These are phyloP conservation scores for Itoplectis maculator DNA, from an alignment of 2,888 invertebrate genomes.

Conservation along the genomic window DNA sequence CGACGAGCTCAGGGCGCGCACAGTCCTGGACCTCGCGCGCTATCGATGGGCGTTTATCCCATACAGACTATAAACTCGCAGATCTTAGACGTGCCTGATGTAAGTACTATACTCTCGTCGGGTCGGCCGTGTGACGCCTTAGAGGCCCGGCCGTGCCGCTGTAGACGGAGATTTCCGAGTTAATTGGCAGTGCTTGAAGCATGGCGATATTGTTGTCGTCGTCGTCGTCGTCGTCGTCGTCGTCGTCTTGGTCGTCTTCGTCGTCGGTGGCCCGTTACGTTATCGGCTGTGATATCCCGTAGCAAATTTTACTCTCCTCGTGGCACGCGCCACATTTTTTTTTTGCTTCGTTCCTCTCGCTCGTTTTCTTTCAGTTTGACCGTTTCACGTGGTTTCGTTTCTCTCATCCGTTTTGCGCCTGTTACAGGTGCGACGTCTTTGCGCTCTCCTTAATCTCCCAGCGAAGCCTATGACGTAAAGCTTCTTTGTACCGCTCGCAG, in stretches of 20 bases:
- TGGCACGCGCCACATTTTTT: not conserved
- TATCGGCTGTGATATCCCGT: conserved; percentile 47
- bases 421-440: conserved; percentile 45
- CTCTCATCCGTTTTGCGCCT: conserved; percentile 43
- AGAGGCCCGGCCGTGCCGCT: conserved; percentile 8
- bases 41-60: conserved; percentile 96
- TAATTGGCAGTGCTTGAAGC: conserved; percentile 66
- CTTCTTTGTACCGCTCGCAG: conserved; percentile 40
- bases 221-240: conserved; percentile 23
- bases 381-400: conserved; percentile 30
- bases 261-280: not conserved
- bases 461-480: conserved; percentile 42
- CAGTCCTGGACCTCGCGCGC: conserved; percentile 96
- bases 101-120: conserved; percentile 90
- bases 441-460: conserved; percentile 44
- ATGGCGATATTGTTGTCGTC: conserved; percentile 76
- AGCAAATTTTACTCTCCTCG: conserved; percentile 23
- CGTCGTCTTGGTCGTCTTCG: not conserved
- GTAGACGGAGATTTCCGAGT: conserved; percentile 26
- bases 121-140: conserved; percentile 30
- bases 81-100: conserved; percentile 94
- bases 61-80: conserved; percentile 95
- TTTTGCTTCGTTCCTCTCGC: conserved; percentile 9
- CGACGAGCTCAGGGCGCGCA: conserved; percentile 91
- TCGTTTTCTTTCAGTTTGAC: conserved; percentile 31